Evolutionary conservation across 2,797 vertebrate genomes (phyloP).

Genomic region (Melanotaenia nigrans): DNA sequence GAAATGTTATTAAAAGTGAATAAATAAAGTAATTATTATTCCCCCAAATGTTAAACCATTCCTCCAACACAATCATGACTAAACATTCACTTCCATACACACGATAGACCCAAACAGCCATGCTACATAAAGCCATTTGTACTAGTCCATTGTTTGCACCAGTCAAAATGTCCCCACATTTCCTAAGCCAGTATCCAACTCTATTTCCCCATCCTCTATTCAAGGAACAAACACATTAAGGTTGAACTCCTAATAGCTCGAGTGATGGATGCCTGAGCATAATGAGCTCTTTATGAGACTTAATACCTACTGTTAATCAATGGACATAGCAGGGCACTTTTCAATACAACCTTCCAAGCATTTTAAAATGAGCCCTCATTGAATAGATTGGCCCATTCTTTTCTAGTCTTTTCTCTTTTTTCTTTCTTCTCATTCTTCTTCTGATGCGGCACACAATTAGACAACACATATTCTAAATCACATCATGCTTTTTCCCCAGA

Average conservation of each 20-base stretch:
- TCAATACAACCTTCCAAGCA: constrained; percentile 90
- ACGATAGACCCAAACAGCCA: constrained; percentile 10
- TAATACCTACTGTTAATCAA: constrained; percentile 96
- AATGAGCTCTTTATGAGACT: constrained; percentile 91
- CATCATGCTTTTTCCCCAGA: constrained; percentile 67
- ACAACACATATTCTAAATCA: constrained; percentile 82
- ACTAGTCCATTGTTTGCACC: constrained; percentile 42
- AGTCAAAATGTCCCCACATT: constrained; percentile 51
- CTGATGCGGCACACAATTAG: constrained; percentile 86
- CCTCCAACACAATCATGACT: constrained; percentile 11
- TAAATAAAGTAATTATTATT: neutral
- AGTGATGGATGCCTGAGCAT: constrained; percentile 87
- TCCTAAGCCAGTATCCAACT: constrained; percentile 50
- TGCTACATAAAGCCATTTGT: constrained; percentile 15
- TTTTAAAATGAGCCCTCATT: constrained; percentile 92
- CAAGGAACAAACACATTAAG: constrained; percentile 79
- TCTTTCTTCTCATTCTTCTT: constrained; percentile 73
- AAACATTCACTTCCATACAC: constrained; percentile 2
- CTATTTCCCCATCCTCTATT: constrained; percentile 64
- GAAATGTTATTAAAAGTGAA: neutral
- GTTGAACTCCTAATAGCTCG: constrained; percentile 81
- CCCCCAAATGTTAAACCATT: neutral
- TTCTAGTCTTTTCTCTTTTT: constrained; percentile 73
- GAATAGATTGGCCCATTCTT: constrained; percentile 89
- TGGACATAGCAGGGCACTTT: constrained; percentile 89